Evolutionary conservation across 2,888 invertebrate species (phyloP).

Genomic region (Dinocampus coccinellae): DNA sequence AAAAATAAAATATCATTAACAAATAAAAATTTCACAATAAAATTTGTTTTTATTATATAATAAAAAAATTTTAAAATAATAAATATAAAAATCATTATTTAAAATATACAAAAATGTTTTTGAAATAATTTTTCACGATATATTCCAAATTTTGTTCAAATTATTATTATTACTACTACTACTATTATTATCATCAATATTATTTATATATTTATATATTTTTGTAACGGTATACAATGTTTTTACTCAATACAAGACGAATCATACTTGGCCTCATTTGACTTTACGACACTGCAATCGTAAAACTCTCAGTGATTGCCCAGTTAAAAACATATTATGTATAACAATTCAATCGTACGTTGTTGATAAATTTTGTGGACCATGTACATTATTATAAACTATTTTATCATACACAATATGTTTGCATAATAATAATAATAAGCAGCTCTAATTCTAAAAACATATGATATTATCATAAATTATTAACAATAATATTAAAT

Average conservation of each 20-base stretch:
- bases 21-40: no score
- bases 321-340: background rate
- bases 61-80: no score
- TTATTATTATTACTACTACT: no score
- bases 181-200: no score
- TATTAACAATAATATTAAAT: no score
- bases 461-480: no score
- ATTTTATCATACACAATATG: constrained; percentile 6
- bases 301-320: background rate
- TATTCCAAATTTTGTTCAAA: no score
- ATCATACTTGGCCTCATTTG: background rate
- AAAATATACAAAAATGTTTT: no score
- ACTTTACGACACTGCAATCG: background rate
- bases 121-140: no score
- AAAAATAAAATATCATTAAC: no score
- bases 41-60: no score
- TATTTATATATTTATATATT: background rate
- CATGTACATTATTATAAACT: constrained; percentile 4
- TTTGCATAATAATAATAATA: background rate
- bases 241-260: background rate
- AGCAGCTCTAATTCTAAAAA: background rate
- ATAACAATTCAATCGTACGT: background rate
- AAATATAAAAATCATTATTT: no score
- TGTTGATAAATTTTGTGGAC: background rate
- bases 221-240: background rate